Evolutionary conservation across 1,140 invertebrate genomes (phyloP).

Genomic region (Nasonia giraulti): DNA sequence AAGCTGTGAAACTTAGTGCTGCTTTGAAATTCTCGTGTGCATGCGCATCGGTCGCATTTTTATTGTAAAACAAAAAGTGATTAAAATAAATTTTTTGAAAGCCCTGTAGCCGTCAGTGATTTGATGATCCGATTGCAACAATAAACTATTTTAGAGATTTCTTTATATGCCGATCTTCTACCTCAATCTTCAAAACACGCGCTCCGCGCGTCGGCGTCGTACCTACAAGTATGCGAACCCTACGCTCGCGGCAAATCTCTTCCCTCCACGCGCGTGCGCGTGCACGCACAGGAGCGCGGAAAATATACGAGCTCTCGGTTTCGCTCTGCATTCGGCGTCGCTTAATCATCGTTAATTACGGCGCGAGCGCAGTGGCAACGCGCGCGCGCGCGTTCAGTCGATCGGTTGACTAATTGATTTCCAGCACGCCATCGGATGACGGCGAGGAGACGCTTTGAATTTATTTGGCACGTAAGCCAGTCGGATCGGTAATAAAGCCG

Average conservation of each 20-base stretch:
- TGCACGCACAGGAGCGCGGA: neutral
- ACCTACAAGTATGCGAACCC: too few species aligned
- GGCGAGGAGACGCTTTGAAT: constrained; percentile 21
- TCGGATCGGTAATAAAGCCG: constrained; percentile 9
- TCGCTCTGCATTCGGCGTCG: constrained; percentile 58
- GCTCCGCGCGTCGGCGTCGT: neutral
- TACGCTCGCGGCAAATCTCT: neutral
- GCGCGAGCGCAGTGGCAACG: constrained; percentile 49
- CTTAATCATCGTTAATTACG: constrained; percentile 71
- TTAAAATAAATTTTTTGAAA: too few species aligned
- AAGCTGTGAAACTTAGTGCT: too few species aligned
- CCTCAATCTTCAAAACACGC: neutral
- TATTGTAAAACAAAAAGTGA: too few species aligned
- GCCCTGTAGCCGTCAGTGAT: too few species aligned
- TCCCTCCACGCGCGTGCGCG: neutral
- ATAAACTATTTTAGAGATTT: too few species aligned
- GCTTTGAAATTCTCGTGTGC: too few species aligned
- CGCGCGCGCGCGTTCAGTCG: constrained; percentile 59
- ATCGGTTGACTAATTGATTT: constrained; percentile 72
- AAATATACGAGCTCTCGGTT: neutral
- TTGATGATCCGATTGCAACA: too few species aligned
- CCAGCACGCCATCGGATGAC: constrained; percentile 66
- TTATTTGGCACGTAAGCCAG: constrained; percentile 12
- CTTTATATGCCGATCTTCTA: too few species aligned
- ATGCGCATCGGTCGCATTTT: too few species aligned